phyloP scores from a whole-genome alignment of 1,140 invertebrate genomes.

The Mesaphorura yosii region DNA sequence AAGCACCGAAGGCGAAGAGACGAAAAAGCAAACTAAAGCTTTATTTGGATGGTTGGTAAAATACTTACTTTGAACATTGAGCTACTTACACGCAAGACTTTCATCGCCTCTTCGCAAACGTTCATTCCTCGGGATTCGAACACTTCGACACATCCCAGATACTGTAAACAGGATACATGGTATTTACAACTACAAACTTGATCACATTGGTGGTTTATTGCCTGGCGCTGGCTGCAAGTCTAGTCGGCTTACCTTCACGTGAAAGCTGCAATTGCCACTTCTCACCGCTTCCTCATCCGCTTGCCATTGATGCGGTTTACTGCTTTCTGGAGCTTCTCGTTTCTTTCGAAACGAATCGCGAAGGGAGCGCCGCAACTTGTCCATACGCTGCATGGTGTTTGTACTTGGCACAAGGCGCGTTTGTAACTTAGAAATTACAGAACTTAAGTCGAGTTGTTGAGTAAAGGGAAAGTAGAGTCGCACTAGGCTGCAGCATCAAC shows the following conservation, averaged over 20 bases:
- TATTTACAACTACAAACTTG: no score
- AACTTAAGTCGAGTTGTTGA: no score
- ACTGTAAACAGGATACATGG: slow-evolving; percentile 49
- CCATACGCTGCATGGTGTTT: slow-evolving; percentile 63
- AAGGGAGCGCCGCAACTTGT: slow-evolving; percentile 77
- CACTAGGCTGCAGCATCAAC: no score
- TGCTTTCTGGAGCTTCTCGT: slow-evolving; percentile 65
- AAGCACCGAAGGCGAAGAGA: no score
- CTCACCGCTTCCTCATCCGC: slow-evolving; percentile 92
- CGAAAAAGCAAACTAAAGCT: no score
- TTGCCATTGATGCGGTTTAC: slow-evolving; percentile 94
- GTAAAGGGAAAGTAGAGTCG: no score
- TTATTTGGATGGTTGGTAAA: no score
- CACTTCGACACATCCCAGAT: slow-evolving; percentile 96
- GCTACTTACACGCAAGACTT: slow-evolving; percentile 74
- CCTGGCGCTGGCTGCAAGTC: no score
- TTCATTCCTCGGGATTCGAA: slow-evolving; percentile 98
- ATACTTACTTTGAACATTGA: no score
- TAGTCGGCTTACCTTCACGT: slow-evolving; percentile 70
- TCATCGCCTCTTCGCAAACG: slow-evolving; percentile 97
- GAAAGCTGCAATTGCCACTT: slow-evolving; percentile 89
- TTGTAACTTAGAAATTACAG: no score
- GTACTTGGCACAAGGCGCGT: no score
- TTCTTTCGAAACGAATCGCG: slow-evolving; percentile 80
- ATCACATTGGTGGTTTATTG: no score